These are phyloP conservation scores for Zaprionus ghesquierei DNA, from an alignment of 1,140 invertebrate species.

Conservation along the genomic window DNA sequence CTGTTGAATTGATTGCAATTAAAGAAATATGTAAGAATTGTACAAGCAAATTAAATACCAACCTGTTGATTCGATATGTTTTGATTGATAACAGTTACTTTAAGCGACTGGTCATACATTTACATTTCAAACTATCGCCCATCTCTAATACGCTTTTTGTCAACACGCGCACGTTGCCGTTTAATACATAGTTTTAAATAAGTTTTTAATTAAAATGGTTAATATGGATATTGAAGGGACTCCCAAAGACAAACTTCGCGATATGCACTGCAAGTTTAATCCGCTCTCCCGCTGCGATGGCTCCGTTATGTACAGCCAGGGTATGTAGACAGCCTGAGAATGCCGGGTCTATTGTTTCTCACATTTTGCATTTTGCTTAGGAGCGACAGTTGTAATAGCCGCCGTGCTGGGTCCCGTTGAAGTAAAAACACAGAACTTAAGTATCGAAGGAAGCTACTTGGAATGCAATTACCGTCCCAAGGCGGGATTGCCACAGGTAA, in stretches of 20 bases:
- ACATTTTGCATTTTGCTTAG: constrained; percentile 66
- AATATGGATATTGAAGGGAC: not conserved
- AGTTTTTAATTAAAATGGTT: constrained; percentile 29
- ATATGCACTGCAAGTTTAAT: constrained; percentile 88
- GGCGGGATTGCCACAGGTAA: constrained; percentile 88
- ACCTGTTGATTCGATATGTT: constrained; percentile 24
- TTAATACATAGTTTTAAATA: constrained; percentile 13
- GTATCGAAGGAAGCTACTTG: constrained; percentile 90
- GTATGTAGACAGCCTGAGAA: constrained; percentile 73
- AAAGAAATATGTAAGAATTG: not conserved
- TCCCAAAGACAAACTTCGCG: constrained; percentile 43
- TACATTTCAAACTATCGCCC: not conserved
- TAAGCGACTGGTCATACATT: not conserved
- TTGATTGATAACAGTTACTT: not conserved
- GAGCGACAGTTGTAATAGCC: constrained; percentile 89
- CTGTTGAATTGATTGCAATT: not conserved
- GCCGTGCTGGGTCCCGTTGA: constrained; percentile 93
- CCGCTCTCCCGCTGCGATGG: constrained; percentile 88
- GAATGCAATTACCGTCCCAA: constrained; percentile 91
- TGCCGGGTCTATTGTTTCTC: constrained; percentile 1
- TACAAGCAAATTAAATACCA: not conserved
- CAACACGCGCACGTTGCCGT: constrained; percentile 52
- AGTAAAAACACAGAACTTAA: constrained; percentile 89
- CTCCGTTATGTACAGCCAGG: constrained; percentile 88
- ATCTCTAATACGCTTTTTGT: constrained; percentile 24